These are phyloP conservation scores for Scaptomyza hsui DNA, from an alignment of 1,140 invertebrate genomes.

Conservation along the genomic window DNA sequence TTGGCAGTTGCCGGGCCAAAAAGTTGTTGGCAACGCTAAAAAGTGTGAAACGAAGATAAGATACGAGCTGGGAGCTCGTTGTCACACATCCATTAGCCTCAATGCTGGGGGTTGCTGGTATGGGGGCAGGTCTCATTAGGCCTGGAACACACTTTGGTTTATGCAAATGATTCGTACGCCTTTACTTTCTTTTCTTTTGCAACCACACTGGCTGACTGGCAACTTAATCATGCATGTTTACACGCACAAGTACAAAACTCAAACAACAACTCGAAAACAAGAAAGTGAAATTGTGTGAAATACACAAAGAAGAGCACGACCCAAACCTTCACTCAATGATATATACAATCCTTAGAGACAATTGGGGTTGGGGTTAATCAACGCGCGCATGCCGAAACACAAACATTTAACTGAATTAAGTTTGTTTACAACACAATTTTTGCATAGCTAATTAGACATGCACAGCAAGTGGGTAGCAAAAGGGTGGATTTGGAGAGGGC, in stretches of 20 bases:
- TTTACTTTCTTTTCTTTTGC: conserved; percentile 25
- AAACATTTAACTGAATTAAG: conserved; percentile 82
- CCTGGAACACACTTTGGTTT: conserved; percentile 30
- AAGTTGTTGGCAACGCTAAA: conserved; percentile 36
- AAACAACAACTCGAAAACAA: conserved; percentile 68
- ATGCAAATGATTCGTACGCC: conserved; percentile 58
- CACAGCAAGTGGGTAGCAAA: conserved; percentile 19
- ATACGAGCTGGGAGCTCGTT: conserved; percentile 13
- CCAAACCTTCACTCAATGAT: conserved; percentile 3
- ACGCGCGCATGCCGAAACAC: conserved; percentile 69
- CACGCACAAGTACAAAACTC: conserved; percentile 77
- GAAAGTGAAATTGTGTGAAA: conserved; percentile 49
- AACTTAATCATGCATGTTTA: conserved; percentile 82
- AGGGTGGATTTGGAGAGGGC: no score
- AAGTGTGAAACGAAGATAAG: conserved; percentile 50
- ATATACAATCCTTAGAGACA: conserved; percentile 10
- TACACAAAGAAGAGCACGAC: conserved; percentile 11
- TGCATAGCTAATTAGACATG: conserved; percentile 77
- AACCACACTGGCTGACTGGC: conserved; percentile 36
- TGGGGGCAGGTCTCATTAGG: conserved; percentile 34
- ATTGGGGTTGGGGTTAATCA: conserved; percentile 56
- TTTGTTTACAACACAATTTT: conserved; percentile 74
- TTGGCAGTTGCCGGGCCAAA: conserved; percentile 38
- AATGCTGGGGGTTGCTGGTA: conserved; percentile 1
- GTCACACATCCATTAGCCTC: conserved; percentile 46